A percentile compares a stretch with the other conserved stretches of the same genome.
These are phyloP conservation scores for Dasysyrphus albostriatus DNA, from an alignment of 2,888 invertebrate genomes.

Conservation along the genomic window DNA sequence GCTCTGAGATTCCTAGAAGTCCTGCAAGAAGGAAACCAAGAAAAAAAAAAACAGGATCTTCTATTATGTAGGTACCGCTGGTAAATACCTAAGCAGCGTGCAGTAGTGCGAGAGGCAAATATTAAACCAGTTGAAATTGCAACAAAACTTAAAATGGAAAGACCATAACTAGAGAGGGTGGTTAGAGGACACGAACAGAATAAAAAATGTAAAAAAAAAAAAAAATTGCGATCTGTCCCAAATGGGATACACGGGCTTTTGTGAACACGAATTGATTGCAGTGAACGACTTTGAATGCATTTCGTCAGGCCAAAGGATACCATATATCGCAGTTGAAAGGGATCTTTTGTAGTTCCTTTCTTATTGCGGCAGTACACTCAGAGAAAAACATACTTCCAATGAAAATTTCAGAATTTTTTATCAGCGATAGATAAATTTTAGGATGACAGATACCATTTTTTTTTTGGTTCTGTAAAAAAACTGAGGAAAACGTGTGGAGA, in stretches of 20 bases:
- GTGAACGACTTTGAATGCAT: conserved; percentile 64
- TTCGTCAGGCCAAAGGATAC: conserved; percentile 54
- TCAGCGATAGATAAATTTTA: no score
- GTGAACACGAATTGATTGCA: conserved; percentile 54
- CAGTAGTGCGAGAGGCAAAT: conserved; percentile 51
- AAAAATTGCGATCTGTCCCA: conserved; percentile 38
- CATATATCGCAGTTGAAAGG: conserved; percentile 24
- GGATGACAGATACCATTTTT: no score
- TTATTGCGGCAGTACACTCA: background rate
- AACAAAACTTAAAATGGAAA: conserved; percentile 19
- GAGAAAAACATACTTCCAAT: background rate
- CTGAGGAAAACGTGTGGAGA: no score
- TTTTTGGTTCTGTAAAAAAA: no score
- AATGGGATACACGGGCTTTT: conserved; percentile 52
- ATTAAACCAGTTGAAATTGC: conserved; percentile 52
- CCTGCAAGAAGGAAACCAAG: conserved; percentile 1
- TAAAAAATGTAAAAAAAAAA: conserved; percentile 15
- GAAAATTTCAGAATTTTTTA: no score
- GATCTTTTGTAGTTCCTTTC: background rate
- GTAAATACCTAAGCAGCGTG: conserved; percentile 34
- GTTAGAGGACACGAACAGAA: background rate
- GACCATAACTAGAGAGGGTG: conserved; percentile 1
- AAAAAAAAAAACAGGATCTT: conserved; percentile 27
- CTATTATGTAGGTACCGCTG: conserved; percentile 53
- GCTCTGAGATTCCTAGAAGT: background rate